Base-by-base conservation (phyloP, 2,113 vertebrate species). In the Psephotus haematonotus region DNA sequence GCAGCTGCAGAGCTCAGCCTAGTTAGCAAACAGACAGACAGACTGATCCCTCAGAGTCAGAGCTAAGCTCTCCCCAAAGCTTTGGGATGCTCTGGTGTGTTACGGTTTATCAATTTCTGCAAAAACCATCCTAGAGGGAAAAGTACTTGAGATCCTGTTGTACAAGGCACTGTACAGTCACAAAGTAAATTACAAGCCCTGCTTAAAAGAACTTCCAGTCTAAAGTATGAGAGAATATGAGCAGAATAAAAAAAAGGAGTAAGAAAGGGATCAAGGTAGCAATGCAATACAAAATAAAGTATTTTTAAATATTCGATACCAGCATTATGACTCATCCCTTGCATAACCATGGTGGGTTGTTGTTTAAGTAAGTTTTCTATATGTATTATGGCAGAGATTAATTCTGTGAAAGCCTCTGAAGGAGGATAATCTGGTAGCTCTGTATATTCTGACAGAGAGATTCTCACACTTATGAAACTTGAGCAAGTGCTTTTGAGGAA, bases 301-400 rank as follows among this genome's bases (percentile, higher is more conserved):
- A 79, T 76, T 91, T 97, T 91, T 10, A 95, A 95, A 93, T 90
- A 93, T 86, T 96, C 4, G 1, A 71, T 89, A 83, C 31, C 65
- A 76, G 94, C 77, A 76, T 87, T 79, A 84, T 97, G 96, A 97
- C 77, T 97, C 96, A 97, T 84, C 69, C 41, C 91, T 97, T 97
- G 91, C 96, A 97, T 96, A 97, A 97, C 70, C 62, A 82, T 82
- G 74, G 96, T 95, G 94, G 94, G 95, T n/a, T 96, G 95, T 63
- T 95, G 91, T 97, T 96, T 84, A 95, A 96, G 81, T 60, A 79
- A 96, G 53, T 95, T 95, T 94, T 46, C 33, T 96, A 77, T 96
- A 95, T 87, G 95, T 91, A 96, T 94, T 95, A 96, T 22, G 41
- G 90, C 85, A 97, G 84, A 95, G 95, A 96, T 96, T 93, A 96